Evolutionary conservation across 2,797 vertebrate species (phyloP), one percentile per base, ranked within the genome.

Genomic region (Cephalopachus bancanus): DNA sequence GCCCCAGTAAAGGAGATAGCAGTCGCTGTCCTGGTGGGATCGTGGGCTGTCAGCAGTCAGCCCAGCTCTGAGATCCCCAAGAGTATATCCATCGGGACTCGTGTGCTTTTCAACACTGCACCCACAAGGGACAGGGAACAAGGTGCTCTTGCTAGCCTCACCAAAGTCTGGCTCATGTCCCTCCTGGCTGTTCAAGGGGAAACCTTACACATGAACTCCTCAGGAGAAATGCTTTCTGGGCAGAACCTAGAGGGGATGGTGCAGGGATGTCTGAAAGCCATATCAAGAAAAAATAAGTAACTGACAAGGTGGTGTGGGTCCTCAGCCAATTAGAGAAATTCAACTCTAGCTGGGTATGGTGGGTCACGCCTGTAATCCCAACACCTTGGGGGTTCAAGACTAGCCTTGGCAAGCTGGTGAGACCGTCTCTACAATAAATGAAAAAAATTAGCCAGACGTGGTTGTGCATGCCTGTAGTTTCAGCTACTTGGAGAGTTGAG

Each of bases 51-150:
- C 8, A 37, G 22, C 17, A 6, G 44, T 44, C 44, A 17, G 26
- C 51, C 72, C 33, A 60, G 72, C 37, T n/a, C 2, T 0, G 3
- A 74, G 51, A 57, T 4, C 16, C 49, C 57, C 57, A 0, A 37
- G 59, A 0, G 0, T 0, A 1, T 6, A 22, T 78, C 44, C 19
- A 2, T 7, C n/a, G 4, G 72, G 57, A 20, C 26, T 64, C 55
- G 37, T 10, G 28, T 5, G 57, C 22, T 90, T 94, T 53, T 69
- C 78, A 51, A 65, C 12, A 33, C 37, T n/a, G 24, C 11, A 4
- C 49, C 33, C 3, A 0, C 53, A 53, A 1, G 1, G 53, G 17
- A 2, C 3, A 49, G 85, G n/a, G 5, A 74, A 16, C 15, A 19
- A 60, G 33, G 20, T 3, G 2, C 12, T 33, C 33, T 1, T 11